Evolutionary conservation across 2,797 vertebrate species (phyloP), one percentile per base, ranked within the genome.

Genomic region (Clarias laeviceps): DNA sequence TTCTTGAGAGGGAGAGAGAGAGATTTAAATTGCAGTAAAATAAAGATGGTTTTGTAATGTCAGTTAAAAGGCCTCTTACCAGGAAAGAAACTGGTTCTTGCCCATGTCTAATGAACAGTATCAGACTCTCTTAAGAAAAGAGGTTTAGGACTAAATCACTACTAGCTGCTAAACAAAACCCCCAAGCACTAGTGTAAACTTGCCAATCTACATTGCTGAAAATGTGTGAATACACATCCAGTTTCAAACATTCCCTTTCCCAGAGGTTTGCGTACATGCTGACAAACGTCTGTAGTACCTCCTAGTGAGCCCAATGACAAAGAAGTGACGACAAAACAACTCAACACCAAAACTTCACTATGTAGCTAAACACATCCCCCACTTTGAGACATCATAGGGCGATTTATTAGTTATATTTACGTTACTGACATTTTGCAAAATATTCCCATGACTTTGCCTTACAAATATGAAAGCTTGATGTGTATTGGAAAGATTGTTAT

Each of bases 221-320:
- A 37, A 69, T 78, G 73, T 62, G 34, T 62, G 57, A 62, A 79
- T 79, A 59, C 76, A 62, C 57, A 79, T 40, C 56, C 32, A 37
- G 37, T 4, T 78, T 61, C 20, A 40, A 62, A 40, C 22, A 22
- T 79, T 37, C 17, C 57, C 20, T 79, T 40, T 40, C 32, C 3
- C 29, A 34, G 18, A n/a, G 14, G 57, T 79, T 79, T 79, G 32
- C n/a, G 15, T 62, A 40, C n/a, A 80, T 64, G 3, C 77, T 80
- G 24, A 27, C 15, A 80, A 14, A 64, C 18, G 9, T 57, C 45
- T 62, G 34, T 18, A 64, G 14, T 9, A 17, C 57, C 22, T n/a
- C 20, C 76, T 79, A 24, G 20, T 61, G 29, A 78, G 9, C 18
- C 34, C 76, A 78, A 37, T 11, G 74, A 34, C 54, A 77, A 9